These are phyloP conservation scores for Phymatocera aterrima DNA, from an alignment of 2,888 invertebrate genomes.

Conservation along the genomic window DNA sequence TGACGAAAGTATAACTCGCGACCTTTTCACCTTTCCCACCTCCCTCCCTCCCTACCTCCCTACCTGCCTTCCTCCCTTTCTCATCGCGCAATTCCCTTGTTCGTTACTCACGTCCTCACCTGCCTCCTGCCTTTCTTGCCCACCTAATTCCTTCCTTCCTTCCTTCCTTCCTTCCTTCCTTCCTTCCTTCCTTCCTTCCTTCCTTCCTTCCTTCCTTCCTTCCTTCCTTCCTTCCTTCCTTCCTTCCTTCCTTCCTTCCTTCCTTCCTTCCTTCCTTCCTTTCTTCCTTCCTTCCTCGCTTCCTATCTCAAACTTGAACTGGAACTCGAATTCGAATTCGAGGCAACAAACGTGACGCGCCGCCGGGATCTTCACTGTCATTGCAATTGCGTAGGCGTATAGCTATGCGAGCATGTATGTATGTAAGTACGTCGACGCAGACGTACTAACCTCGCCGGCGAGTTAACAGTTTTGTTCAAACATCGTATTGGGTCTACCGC, in stretches of 20 bases:
- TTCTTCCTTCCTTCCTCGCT: background rate
- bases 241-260: conserved; percentile 7
- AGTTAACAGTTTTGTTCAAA: conserved; percentile 9
- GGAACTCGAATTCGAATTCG: background rate
- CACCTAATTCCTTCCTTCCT: background rate
- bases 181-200: background rate
- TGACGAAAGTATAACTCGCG: conserved; percentile 30
- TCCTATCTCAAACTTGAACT: background rate
- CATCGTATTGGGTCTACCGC: background rate
- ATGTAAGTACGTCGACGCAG: too few species aligned
- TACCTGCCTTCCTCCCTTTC: background rate
- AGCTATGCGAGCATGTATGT: too few species aligned
- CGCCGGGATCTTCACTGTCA: background rate
- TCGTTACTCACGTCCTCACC: background rate
- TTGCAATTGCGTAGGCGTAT: too few species aligned
- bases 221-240: conserved; percentile 15
- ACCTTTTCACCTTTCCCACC: conserved; percentile 7
- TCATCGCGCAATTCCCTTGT: background rate
- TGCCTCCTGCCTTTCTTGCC: conserved; percentile 1
- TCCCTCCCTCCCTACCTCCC: background rate
- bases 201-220: conserved; percentile 9
- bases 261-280: background rate
- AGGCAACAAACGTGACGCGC: conserved; percentile 10
- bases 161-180: background rate
- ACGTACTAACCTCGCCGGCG: background rate